Evolutionary conservation across 2,888 invertebrate species (phyloP).

Genomic region (Drosophila atripex): DNA sequence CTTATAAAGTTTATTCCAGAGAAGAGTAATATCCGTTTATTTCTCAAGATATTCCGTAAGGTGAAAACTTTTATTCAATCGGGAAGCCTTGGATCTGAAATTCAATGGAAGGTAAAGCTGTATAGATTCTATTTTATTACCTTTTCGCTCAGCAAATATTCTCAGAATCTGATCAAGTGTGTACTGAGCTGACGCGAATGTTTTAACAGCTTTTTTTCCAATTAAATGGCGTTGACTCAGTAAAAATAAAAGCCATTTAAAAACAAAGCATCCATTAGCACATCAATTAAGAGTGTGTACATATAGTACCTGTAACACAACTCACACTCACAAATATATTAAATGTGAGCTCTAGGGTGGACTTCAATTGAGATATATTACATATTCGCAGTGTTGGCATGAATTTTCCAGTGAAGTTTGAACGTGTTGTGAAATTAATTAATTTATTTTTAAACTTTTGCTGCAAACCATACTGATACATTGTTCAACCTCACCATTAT

Average conservation of each 20-base stretch:
- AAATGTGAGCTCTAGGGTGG: constrained; percentile 9
- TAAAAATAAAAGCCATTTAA: constrained; percentile 39
- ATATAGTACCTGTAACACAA: constrained; percentile 12
- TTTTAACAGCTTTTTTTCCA: neutral
- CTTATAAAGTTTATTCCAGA: neutral
- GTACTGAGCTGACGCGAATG: neutral
- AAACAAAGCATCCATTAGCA: constrained; percentile 48
- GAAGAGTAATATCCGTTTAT: constrained; percentile 16
- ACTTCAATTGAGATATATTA: neutral
- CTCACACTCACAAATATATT: neutral
- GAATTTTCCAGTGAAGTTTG: neutral
- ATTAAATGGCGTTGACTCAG: constrained; percentile 15
- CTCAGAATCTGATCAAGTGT: neutral
- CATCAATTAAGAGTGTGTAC: constrained; percentile 42
- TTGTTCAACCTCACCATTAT: neutral
- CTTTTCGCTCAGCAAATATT: constrained; percentile 8
- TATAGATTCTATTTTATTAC: constrained; percentile 1
- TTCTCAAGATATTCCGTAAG: constrained; percentile 2
- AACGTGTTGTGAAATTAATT: neutral
- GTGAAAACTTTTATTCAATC: neutral
- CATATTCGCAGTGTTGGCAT: constrained; percentile 8
- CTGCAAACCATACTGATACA: neutral
- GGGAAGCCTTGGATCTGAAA: neutral
- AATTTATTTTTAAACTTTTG: neutral
- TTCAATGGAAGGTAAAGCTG: neutral